Percentiles rank a stretch among this genome's conserved stretches.
These are phyloP conservation scores for Bellardia pandia DNA, from an alignment of 2,888 invertebrate species.

Conservation along the genomic window DNA sequence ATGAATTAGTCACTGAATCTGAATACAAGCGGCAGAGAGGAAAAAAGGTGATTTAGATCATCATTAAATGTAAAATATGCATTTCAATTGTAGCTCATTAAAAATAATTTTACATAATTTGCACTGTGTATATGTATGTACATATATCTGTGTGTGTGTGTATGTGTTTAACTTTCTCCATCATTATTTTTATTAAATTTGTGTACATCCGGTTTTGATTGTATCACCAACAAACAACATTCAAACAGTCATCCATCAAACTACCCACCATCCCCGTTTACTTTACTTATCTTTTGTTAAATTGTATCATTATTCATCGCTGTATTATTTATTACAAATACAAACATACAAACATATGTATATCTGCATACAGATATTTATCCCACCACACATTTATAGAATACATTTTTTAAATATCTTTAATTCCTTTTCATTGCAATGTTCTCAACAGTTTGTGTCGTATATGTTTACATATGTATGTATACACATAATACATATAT, in stretches of 20 bases:
- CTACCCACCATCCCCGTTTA: neutral
- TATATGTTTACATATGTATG: too few relatives aligned
- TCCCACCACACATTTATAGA: neutral
- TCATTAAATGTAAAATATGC: conserved; percentile 41
- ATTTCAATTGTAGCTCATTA: conserved; percentile 68
- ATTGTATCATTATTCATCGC: neutral
- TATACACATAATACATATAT: too few relatives aligned
- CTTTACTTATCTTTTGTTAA: neutral
- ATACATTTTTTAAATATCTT: neutral
- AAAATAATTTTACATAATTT: conserved; percentile 70
- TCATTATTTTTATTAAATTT: neutral
- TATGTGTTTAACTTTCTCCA: neutral
- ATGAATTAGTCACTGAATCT: neutral
- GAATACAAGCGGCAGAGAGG: neutral
- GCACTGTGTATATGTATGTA: conserved; percentile 10
- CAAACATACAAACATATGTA: neutral
- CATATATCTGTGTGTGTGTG: neutral
- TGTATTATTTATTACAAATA: conserved; percentile 1
- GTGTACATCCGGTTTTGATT: conserved; percentile 11
- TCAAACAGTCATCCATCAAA: neutral
- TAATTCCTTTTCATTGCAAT: conserved; percentile 33
- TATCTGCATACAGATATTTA: neutral
- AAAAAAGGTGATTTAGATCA: conserved; percentile 40
- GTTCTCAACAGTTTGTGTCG: neutral
- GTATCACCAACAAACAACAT: neutral